phyloP scores from a whole-genome alignment of 2,113 vertebrate genomes.

The Zeus faber region DNA sequence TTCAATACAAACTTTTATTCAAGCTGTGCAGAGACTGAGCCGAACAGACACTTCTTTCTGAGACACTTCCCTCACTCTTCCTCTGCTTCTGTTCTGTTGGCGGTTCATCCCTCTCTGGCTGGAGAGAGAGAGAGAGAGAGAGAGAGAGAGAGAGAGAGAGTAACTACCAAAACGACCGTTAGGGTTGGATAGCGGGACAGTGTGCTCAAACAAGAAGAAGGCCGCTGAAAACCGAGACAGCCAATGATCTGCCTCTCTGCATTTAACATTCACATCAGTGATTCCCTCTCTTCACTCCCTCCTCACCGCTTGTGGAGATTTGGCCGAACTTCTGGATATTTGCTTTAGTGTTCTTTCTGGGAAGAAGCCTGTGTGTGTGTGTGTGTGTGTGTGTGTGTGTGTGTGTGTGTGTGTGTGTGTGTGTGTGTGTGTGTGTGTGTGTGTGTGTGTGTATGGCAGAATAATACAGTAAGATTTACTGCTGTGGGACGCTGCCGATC shows the following conservation, averaged over 20 bases:
- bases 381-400: background rate
- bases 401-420: background rate
- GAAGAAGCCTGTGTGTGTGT: background rate
- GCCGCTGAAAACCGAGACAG: slow-evolving; percentile 45
- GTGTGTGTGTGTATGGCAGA: background rate
- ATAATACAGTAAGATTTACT: slow-evolving; percentile 36
- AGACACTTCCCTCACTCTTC: no score
- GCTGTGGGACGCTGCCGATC: slow-evolving; percentile 13
- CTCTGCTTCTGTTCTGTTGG: no score
- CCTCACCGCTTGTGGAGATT: slow-evolving; percentile 27
- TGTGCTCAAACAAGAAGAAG: no score
- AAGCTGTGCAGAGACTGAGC: no score
- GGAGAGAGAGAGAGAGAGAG: no score
- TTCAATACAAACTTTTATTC: no score
- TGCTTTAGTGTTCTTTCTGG: slow-evolving; percentile 37
- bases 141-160: slow-evolving; percentile 4
- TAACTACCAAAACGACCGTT: no score
- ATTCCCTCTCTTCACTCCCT: slow-evolving; percentile 43
- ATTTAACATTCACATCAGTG: slow-evolving; percentile 33
- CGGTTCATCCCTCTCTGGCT: no score
- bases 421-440: slow-evolving; percentile 1
- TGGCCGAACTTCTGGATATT: slow-evolving; percentile 20
- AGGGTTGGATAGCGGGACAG: no score
- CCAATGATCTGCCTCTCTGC: slow-evolving; percentile 9
- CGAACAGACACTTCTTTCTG: no score